These are phyloP conservation scores for Antrozous pallidus DNA, from an alignment of 2,797 vertebrate species.

Conservation along the genomic window DNA sequence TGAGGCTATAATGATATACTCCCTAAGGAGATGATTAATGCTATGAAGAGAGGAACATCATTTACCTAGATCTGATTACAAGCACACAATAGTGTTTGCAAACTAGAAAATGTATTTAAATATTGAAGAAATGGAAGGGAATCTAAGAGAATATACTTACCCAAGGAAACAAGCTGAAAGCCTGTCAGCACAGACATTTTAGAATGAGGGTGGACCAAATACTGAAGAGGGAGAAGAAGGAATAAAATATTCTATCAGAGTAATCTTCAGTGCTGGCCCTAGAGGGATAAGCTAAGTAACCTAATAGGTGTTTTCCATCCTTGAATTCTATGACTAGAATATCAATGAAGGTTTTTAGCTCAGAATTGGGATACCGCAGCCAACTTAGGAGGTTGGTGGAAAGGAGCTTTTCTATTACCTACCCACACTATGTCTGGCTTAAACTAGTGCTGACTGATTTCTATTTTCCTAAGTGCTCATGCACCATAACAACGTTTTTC, in stretches of 20 bases:
- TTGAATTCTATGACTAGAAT: slow-evolving; percentile 74
- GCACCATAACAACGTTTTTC: slow-evolving; percentile 29
- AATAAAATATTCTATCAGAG: slow-evolving; percentile 69
- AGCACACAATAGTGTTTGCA: slow-evolving; percentile 26
- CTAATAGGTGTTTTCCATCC: slow-evolving; percentile 75
- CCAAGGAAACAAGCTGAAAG: slow-evolving; percentile 43
- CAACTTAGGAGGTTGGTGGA: slow-evolving; percentile 63
- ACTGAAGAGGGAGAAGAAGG: slow-evolving; percentile 33
- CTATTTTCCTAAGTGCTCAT: slow-evolving; percentile 64
- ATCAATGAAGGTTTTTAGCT: slow-evolving; percentile 75
- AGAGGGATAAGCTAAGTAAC: slow-evolving; percentile 71
- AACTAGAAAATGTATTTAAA: slow-evolving; percentile 41
- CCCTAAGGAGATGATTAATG: slow-evolving; percentile 47
- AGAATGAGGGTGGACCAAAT: slow-evolving; percentile 47
- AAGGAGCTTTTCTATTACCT: slow-evolving; percentile 55
- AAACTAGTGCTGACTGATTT: slow-evolving; percentile 55
- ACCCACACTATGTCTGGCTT: slow-evolving; percentile 48
- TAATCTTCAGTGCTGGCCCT: slow-evolving; percentile 58
- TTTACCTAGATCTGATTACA: slow-evolving; percentile 35
- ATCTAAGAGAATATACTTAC: slow-evolving; percentile 32
- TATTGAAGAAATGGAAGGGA: slow-evolving; percentile 50
- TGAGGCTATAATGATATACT: not conserved
- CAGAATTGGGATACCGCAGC: slow-evolving; percentile 64
- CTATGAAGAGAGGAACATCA: not conserved
- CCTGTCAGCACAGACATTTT: slow-evolving; percentile 45